These are phyloP conservation scores for Enteromius unitaeniatus DNA, from an alignment of 2,797 vertebrate species.

Conservation along the genomic window DNA sequence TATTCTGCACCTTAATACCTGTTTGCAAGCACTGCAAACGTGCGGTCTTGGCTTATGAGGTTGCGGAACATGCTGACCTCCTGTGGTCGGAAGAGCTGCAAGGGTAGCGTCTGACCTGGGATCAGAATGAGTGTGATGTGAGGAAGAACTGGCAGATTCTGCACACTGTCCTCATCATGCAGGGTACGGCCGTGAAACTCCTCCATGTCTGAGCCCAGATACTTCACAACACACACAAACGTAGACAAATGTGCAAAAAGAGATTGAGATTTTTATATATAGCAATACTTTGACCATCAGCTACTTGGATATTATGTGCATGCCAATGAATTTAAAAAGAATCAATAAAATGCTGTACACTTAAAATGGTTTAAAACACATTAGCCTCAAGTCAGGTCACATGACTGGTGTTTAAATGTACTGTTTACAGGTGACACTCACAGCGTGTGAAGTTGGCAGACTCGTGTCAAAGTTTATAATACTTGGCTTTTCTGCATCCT, in stretches of 20 bases:
- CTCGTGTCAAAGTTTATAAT: conserved; percentile 96
- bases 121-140: conserved; percentile 91
- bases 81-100: conserved; percentile 94
- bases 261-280: not conserved
- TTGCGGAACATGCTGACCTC: conserved; percentile 98
- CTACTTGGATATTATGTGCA: not conserved
- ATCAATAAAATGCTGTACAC: not conserved
- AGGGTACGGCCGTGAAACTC: conserved; percentile 96
- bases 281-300: not conserved
- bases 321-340: conserved; percentile 2
- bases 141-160: conserved; percentile 91
- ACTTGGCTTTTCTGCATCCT: conserved; percentile 86
- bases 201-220: conserved; percentile 96
- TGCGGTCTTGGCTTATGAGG: conserved; percentile 93
- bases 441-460: conserved; percentile 93
- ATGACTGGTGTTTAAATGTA: not conserved
- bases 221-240: conserved; percentile 74
- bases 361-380: not conserved
- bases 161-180: conserved; percentile 96
- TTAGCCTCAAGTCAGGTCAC: conserved; percentile 30
- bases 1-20: conserved; percentile 76
- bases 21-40: conserved; percentile 96
- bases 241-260: conserved; percentile 4
- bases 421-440: conserved; percentile 70
- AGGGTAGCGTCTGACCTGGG: conserved; percentile 93